phyloP scores from a whole-genome alignment of 1,140 invertebrate species.

The Hestina assimilis region DNA sequence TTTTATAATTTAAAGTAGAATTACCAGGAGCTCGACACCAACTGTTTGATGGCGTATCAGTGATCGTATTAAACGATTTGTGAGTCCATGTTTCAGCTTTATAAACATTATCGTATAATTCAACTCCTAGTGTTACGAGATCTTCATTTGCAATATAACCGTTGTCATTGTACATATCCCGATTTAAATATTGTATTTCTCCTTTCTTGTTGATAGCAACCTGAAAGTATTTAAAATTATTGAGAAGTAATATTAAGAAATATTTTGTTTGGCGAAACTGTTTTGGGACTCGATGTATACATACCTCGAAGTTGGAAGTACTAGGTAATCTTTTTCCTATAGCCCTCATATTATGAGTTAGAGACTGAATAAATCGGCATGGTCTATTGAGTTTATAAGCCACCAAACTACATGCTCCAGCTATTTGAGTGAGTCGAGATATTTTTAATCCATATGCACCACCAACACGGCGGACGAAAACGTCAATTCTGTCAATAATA shows the following conservation, averaged over 20 bases:
- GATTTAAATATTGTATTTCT: conserved; percentile 81
- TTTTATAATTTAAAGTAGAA: neutral
- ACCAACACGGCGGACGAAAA: conserved; percentile 71
- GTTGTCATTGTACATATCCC: conserved; percentile 80
- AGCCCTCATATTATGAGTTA: conserved; percentile 82
- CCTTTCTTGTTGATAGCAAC: conserved; percentile 81
- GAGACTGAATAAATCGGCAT: conserved; percentile 62
- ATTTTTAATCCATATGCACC: conserved; percentile 47
- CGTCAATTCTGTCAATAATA: conserved; percentile 78
- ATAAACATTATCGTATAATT: conserved; percentile 47
- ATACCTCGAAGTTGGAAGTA: conserved; percentile 81
- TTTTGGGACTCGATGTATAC: neutral
- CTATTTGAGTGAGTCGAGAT: conserved; percentile 30
- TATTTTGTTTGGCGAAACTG: no score
- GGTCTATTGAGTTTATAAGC: conserved; percentile 37
- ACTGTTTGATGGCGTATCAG: conserved; percentile 73
- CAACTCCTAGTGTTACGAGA: conserved; percentile 23
- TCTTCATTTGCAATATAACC: conserved; percentile 81
- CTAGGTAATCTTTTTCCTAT: conserved; percentile 81
- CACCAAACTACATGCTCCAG: conserved; percentile 33
- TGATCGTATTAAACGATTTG: conserved; percentile 50
- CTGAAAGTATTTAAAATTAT: conserved; percentile 30
- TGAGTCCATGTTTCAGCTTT: conserved; percentile 38
- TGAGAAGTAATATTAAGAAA: no score
- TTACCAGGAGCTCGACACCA: conserved; percentile 76